A percentile compares a stretch with the other conserved stretches of the same genome.
Conservation (phyloP, 1,140 invertebrate species). For the Idris sp. region DNA sequence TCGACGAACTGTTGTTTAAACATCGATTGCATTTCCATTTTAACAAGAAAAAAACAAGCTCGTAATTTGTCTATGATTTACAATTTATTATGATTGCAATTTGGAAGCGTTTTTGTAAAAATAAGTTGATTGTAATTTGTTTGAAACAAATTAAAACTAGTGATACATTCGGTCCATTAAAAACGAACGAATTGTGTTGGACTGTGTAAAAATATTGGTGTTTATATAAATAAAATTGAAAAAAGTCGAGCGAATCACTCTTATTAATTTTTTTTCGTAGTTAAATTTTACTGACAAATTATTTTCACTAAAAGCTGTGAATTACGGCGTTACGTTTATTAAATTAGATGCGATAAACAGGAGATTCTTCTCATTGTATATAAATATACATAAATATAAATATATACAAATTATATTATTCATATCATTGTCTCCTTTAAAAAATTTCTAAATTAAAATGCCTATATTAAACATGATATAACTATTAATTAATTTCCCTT, state of each 20-base stretch:
- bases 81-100: slow-evolving; percentile 36
- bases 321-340: slow-evolving; percentile 56
- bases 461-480: slow-evolving; percentile 70
- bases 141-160: slow-evolving; percentile 34
- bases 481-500: slow-evolving; percentile 61
- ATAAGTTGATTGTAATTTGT: slow-evolving; percentile 53
- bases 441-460: too few relatives aligned
- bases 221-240: slow-evolving; percentile 54
- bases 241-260: slow-evolving; percentile 50
- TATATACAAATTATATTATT: too few relatives aligned
- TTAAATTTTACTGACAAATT: slow-evolving; percentile 63
- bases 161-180: slow-evolving; percentile 50
- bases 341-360: slow-evolving; percentile 67
- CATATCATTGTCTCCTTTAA: too few relatives aligned
- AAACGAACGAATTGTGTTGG: slow-evolving; percentile 60
- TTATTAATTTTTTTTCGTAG: slow-evolving; percentile 65
- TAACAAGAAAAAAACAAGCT: slow-evolving; percentile 18
- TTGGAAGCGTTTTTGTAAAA: slow-evolving; percentile 39
- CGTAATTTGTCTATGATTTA: slow-evolving; percentile 21
- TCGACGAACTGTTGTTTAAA: slow-evolving; percentile 40
- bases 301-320: slow-evolving; percentile 60
- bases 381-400: slow-evolving; percentile 71
- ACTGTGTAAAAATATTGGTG: slow-evolving; percentile 61
- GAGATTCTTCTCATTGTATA: slow-evolving; percentile 73
- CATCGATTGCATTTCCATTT: slow-evolving; percentile 42